A percentile compares a stretch with the other conserved stretches of the same genome.
Evolutionary conservation across 2,113 vertebrate species (phyloP).

Genomic region (Macheiramphus alcinus): DNA sequence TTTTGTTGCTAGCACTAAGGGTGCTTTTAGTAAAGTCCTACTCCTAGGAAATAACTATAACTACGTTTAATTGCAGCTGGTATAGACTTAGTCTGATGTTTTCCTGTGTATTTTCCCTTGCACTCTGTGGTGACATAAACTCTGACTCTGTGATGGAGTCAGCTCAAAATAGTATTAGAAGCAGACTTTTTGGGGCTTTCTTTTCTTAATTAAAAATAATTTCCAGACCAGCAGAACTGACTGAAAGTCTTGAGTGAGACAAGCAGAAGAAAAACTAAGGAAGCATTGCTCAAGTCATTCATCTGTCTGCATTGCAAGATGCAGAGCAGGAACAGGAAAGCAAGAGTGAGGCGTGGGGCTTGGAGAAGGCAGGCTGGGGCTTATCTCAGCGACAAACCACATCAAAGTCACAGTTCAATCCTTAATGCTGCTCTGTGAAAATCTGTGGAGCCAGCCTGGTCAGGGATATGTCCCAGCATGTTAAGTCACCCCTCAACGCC

Average conservation of each 20-base stretch:
- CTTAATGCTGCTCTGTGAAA: neutral
- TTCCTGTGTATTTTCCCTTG: neutral
- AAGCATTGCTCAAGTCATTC: accelerated
- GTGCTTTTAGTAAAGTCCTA: neutral
- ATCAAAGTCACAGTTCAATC: neutral
- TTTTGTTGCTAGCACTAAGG: neutral
- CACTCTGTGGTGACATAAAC: neutral
- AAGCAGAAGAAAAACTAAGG: neutral
- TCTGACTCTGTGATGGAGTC: neutral
- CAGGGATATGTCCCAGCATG: neutral
- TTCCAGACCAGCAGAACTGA: neutral
- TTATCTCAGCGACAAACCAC: neutral
- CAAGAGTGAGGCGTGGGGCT: neutral
- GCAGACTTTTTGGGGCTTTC: neutral
- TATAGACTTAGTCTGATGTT: neutral
- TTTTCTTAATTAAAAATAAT: neutral
- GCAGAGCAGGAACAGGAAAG: neutral
- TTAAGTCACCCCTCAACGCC: neutral
- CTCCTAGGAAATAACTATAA: neutral
- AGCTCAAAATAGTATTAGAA: neutral
- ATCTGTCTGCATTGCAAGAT: neutral
- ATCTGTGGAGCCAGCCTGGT: neutral
- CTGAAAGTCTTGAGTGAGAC: neutral
- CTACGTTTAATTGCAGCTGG: neutral
- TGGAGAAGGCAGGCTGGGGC: neutral